Percentiles rank a stretch among this genome's conserved stretches.
Evolutionary conservation across 1,140 invertebrate genomes (phyloP).

Genomic region (Apis dorsata): DNA sequence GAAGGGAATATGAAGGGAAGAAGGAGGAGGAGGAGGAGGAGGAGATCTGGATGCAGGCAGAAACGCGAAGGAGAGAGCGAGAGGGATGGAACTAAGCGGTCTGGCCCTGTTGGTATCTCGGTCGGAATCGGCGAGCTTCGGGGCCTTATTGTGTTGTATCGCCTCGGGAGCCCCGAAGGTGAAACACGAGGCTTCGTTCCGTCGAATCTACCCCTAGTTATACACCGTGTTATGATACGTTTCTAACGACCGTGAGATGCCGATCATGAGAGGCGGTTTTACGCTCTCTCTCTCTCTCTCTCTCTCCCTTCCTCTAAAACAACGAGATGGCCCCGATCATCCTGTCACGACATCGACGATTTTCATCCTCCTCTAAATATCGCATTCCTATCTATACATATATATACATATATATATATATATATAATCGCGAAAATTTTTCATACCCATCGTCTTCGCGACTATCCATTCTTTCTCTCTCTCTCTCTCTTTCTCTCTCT

Average conservation of each 20-base stretch:
- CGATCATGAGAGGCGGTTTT: conserved; percentile 63
- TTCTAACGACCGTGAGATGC: conserved; percentile 67
- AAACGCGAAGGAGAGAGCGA: conserved; percentile 34
- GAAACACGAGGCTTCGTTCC: conserved; percentile 57
- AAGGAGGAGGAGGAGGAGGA: conserved; percentile 27
- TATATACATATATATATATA: no score
- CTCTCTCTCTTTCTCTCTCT: neutral
- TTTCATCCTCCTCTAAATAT: neutral
- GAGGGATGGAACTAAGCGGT: conserved; percentile 24
- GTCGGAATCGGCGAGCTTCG: conserved; percentile 65
- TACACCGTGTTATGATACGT: conserved; percentile 68
- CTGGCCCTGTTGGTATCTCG: conserved; percentile 59
- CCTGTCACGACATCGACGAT: conserved; percentile 26
- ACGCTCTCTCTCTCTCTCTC: neutral
- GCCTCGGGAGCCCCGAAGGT: conserved; percentile 50
- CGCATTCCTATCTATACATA: no score
- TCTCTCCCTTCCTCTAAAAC: neutral
- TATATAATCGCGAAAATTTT: no score
- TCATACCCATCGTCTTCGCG: no score
- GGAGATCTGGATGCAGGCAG: conserved; percentile 37
- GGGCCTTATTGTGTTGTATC: conserved; percentile 70
- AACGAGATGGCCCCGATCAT: conserved; percentile 4
- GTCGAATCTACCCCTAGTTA: conserved; percentile 67
- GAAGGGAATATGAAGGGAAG: conserved; percentile 21
- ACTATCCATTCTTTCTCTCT: no score